phyloP scores from a whole-genome alignment of 2,797 vertebrate species.

The Lates japonicus region DNA sequence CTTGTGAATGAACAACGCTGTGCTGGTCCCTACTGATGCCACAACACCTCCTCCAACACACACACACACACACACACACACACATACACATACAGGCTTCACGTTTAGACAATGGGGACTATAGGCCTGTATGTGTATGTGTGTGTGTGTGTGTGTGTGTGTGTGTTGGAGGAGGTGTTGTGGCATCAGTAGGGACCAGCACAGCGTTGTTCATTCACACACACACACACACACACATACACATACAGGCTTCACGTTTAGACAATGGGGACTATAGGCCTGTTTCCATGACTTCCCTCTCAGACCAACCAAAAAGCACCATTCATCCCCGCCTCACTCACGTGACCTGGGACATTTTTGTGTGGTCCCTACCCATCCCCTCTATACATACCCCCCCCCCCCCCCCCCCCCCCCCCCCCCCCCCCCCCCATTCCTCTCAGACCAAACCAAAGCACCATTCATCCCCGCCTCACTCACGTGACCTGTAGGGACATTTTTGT shows the following conservation, averaged over 20 bases:
- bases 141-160: constrained; percentile 35
- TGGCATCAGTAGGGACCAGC: constrained; percentile 59
- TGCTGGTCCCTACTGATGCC: constrained; percentile 57
- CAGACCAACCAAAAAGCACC: constrained; percentile 68
- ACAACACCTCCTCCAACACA: constrained; percentile 44
- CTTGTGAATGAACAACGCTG: constrained; percentile 79
- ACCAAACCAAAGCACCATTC: constrained; percentile 72
- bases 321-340: constrained; percentile 71
- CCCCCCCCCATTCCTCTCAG: too few species aligned
- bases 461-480: constrained; percentile 68
- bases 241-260: constrained; percentile 34
- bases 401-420: too few species aligned
- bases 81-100: constrained; percentile 32
- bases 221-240: constrained; percentile 36
- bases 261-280: constrained; percentile 75
- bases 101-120: constrained; percentile 72
- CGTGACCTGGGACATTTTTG: constrained; percentile 71
- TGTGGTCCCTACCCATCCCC: constrained; percentile 58
- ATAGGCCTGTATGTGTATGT: constrained; percentile 29
- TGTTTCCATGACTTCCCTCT: constrained; percentile 78
- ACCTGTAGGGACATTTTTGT: constrained; percentile 74
- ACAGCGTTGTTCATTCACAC: constrained; percentile 72
- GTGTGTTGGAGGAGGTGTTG: constrained; percentile 43
- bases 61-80: constrained; percentile 35
- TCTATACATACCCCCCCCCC: constrained; percentile 24